phyloP scores from a whole-genome alignment of 2,113 vertebrate species.

The Ginglymostoma cirratum region DNA sequence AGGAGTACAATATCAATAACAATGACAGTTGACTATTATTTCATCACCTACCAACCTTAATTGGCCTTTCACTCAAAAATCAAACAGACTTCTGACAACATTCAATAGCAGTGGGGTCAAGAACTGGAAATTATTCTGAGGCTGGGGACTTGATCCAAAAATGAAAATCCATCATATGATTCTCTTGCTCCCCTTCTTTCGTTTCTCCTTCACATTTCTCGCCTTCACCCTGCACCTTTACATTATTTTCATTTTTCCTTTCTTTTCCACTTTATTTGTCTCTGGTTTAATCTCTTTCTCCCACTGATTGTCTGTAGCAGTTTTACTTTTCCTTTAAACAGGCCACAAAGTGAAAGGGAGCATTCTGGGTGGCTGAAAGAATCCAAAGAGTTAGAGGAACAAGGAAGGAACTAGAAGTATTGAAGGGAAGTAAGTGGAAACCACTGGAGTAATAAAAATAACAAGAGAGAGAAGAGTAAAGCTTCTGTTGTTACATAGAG shows the following conservation, averaged over 20 bases:
- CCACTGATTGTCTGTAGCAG: neutral
- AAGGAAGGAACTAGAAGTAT: no score
- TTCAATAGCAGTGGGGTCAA: no score
- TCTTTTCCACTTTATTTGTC: neutral
- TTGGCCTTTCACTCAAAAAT: no score
- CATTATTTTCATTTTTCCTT: neutral
- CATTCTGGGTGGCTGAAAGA: neutral
- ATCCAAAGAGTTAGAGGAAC: neutral
- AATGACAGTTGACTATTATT: neutral
- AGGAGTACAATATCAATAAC: neutral
- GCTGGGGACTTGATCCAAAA: no score
- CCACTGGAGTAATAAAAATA: neutral
- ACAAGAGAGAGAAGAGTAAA: neutral
- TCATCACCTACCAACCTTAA: no score
- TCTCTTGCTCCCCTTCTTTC: neutral
- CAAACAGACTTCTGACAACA: no score
- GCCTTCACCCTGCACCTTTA: neutral
- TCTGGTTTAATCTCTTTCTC: neutral
- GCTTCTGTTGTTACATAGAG: neutral
- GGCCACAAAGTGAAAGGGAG: neutral
- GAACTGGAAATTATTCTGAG: no score
- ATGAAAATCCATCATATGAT: neutral
- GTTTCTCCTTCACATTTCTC: neutral
- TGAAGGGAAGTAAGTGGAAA: neutral
- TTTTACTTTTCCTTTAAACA: neutral